Conservation (phyloP, 1,140 invertebrate genomes). For the Rhyzopertha dominica region DNA sequence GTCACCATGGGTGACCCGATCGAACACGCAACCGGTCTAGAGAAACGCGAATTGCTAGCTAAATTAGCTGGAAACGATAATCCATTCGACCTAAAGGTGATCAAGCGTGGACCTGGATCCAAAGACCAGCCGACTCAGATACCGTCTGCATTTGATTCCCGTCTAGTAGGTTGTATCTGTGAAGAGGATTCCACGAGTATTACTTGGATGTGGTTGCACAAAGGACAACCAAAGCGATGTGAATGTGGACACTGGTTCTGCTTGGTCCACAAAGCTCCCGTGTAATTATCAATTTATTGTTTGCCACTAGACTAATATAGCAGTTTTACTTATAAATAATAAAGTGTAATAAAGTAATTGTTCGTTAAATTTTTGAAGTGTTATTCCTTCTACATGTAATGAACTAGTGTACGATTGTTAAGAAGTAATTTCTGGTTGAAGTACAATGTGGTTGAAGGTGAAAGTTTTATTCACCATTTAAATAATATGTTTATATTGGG, state of each 20-base stretch:
- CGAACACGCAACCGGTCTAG: slow-evolving; percentile 89
- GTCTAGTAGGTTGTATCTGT: slow-evolving; percentile 94
- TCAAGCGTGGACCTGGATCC: slow-evolving; percentile 75
- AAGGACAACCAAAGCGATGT: slow-evolving; percentile 82
- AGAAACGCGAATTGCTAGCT: slow-evolving; percentile 83
- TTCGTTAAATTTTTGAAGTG: too few relatives aligned
- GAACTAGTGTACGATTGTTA: too few relatives aligned
- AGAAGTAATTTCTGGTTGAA: too few relatives aligned
- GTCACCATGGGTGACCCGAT: slow-evolving; percentile 75
- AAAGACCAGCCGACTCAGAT: slow-evolving; percentile 83
- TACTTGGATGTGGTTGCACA: slow-evolving; percentile 92
- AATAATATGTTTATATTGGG: too few relatives aligned
- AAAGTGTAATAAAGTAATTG: too few relatives aligned
- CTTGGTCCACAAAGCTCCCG: slow-evolving; percentile 65
- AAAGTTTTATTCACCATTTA: too few relatives aligned
- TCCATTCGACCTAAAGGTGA: slow-evolving; percentile 79
- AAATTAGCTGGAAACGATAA: slow-evolving; percentile 82
- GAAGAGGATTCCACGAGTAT: slow-evolving; percentile 85
- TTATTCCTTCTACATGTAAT: too few relatives aligned
- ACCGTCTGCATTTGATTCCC: slow-evolving; percentile 80
- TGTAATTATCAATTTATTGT: too few relatives aligned
- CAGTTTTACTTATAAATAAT: too few relatives aligned
- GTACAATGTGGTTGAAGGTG: too few relatives aligned
- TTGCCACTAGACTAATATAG: too few relatives aligned
- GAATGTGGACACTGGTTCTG: slow-evolving; percentile 97